Evolutionary conservation across 2,888 invertebrate species (phyloP).

Genomic region (Caprella mutica): DNA sequence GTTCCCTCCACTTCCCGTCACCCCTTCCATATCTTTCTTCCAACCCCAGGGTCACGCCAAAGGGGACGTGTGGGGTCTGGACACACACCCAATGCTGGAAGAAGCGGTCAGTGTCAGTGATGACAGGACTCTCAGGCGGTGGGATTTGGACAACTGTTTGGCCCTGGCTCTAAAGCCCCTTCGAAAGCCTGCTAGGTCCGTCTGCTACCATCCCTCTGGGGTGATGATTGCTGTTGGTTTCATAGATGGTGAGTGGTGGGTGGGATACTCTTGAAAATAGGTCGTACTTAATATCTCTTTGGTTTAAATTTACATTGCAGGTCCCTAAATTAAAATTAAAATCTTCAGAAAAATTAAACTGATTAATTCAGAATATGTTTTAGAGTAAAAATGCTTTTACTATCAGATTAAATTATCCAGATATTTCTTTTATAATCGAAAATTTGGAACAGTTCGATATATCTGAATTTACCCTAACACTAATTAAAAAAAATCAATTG

Average conservation of each 20-base stretch:
- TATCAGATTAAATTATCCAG: no score
- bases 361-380: no score
- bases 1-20: neutral
- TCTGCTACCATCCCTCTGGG: conserved; percentile 41
- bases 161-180: conserved; percentile 39
- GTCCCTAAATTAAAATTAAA: no score
- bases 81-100: conserved; percentile 39
- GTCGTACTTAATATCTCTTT: neutral
- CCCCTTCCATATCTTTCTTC: conserved; percentile 5
- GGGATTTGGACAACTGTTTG: conserved; percentile 38
- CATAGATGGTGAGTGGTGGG: conserved; percentile 40
- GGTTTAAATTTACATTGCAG: no score
- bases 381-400: no score
- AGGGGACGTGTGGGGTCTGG: conserved; percentile 43
- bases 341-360: no score
- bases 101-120: conserved; percentile 42
- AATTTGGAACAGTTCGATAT: no score
- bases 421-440: no score
- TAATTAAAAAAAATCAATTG: no score
- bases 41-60: conserved; percentile 41
- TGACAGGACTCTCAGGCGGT: conserved; percentile 41
- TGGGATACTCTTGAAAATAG: neutral
- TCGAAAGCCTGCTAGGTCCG: conserved; percentile 40
- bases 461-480: no score
- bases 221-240: conserved; percentile 42